phyloP scores from a whole-genome alignment of 2,888 invertebrate species.

The Phalangium opilio region DNA sequence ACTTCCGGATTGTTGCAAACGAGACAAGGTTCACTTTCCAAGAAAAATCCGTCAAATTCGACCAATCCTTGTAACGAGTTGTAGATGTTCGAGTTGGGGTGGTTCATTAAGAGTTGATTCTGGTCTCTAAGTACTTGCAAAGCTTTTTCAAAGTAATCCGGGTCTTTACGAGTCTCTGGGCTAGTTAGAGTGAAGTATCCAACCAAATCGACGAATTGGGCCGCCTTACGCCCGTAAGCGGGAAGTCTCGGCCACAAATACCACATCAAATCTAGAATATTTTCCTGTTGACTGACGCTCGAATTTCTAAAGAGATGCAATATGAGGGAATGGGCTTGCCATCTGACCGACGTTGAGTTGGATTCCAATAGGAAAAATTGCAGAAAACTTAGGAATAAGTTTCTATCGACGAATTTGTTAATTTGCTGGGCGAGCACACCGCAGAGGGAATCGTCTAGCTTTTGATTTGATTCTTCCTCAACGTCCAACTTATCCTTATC shows the following conservation, averaged over 20 bases:
- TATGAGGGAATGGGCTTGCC: constrained; percentile 85
- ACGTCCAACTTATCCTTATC: constrained; percentile 28
- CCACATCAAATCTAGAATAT: constrained; percentile 68
- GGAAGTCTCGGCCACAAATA: constrained; percentile 77
- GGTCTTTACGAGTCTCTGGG: constrained; percentile 13
- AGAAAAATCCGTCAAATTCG: constrained; percentile 85
- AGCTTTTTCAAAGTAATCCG: constrained; percentile 66
- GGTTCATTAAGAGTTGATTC: constrained; percentile 70
- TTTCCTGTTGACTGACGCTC: constrained; percentile 54
- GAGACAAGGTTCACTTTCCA: constrained; percentile 92
- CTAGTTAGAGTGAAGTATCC: constrained; percentile 75
- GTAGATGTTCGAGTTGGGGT: constrained; percentile 87
- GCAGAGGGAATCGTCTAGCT: constrained; percentile 43
- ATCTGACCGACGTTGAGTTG: constrained; percentile 76
- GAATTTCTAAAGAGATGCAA: constrained; percentile 53
- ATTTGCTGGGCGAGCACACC: constrained; percentile 51
- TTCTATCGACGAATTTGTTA: constrained; percentile 45
- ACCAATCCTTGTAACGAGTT: constrained; percentile 83
- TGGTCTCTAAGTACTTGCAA: constrained; percentile 72
- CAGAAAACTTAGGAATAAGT: constrained; percentile 56
- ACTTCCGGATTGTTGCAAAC: constrained; percentile 97
- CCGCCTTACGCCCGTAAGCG: constrained; percentile 79
- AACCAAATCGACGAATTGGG: constrained; percentile 89
- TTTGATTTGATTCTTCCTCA: constrained; percentile 38
- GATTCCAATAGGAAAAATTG: constrained; percentile 83